Evolutionary conservation across 2,797 vertebrate species (phyloP).

Genomic region (Cynopterus sphinx): DNA sequence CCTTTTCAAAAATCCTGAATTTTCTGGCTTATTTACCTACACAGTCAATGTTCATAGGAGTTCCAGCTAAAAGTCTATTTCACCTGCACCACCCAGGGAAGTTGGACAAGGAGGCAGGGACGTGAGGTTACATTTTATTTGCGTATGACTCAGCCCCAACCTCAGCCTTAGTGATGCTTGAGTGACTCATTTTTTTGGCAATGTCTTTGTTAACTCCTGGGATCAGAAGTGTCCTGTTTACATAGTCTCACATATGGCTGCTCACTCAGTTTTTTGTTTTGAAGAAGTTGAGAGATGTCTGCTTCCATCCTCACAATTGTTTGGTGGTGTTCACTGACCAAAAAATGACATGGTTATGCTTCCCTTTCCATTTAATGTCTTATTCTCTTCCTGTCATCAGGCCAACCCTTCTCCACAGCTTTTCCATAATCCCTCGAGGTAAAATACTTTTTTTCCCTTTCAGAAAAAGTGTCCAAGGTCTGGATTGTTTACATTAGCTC

Average conservation of each 20-base stretch:
- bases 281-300: background rate
- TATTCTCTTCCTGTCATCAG: background rate
- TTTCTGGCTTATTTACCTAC: background rate
- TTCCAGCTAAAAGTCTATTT: background rate
- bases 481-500: background rate
- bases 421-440: background rate
- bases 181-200: constrained; percentile 76
- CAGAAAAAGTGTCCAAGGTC: background rate
- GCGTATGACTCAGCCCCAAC: constrained; percentile 69
- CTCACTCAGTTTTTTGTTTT: constrained; percentile 14
- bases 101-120: background rate
- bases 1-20: background rate
- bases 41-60: background rate
- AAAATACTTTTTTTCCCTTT: background rate
- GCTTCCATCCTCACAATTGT: background rate
- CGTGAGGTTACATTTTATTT: background rate
- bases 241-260: constrained; percentile 56
- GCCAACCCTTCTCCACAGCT: background rate
- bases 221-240: constrained; percentile 70
- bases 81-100: background rate
- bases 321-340: background rate
- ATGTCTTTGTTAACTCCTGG: constrained; percentile 70
- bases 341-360: background rate
- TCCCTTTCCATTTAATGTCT: background rate
- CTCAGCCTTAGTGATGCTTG: constrained; percentile 17